Evolutionary conservation across 2,888 invertebrate species (phyloP).

Genomic region (Harpalus rufipes): DNA sequence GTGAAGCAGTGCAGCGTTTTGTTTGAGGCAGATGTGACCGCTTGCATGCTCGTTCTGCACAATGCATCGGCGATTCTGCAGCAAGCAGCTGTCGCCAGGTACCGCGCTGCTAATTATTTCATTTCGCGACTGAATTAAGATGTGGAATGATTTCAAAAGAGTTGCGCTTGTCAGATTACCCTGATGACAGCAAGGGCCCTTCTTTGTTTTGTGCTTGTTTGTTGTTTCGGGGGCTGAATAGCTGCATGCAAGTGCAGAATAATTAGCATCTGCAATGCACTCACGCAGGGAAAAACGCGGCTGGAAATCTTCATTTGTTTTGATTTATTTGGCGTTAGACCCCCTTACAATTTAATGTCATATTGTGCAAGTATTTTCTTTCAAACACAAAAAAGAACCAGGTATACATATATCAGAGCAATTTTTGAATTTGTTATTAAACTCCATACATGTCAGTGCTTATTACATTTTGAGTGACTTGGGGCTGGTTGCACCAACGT

Average conservation of each 20-base stretch:
- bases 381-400: no score
- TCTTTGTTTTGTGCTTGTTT: constrained; percentile 24
- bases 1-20: constrained; percentile 21
- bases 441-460: no score
- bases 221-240: constrained; percentile 10
- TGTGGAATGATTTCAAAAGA: constrained; percentile 46
- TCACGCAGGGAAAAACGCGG: background rate
- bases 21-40: constrained; percentile 57
- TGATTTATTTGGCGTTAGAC: no score
- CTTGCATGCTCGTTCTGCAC: constrained; percentile 29
- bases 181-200: constrained; percentile 43
- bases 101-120: constrained; percentile 57
- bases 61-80: constrained; percentile 37
- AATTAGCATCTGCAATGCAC: constrained; percentile 16
- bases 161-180: constrained; percentile 34
- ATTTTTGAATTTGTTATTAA: no score
- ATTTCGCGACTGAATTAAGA: constrained; percentile 57
- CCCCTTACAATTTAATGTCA: no score
- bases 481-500: no score
- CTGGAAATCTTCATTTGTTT: no score
- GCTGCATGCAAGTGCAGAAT: constrained; percentile 33
- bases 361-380: no score
- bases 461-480: no score
- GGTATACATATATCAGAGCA: no score
- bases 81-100: constrained; percentile 56